phyloP scores from a whole-genome alignment of 2,888 invertebrate genomes.

The Drosophila subsilvestris region DNA sequence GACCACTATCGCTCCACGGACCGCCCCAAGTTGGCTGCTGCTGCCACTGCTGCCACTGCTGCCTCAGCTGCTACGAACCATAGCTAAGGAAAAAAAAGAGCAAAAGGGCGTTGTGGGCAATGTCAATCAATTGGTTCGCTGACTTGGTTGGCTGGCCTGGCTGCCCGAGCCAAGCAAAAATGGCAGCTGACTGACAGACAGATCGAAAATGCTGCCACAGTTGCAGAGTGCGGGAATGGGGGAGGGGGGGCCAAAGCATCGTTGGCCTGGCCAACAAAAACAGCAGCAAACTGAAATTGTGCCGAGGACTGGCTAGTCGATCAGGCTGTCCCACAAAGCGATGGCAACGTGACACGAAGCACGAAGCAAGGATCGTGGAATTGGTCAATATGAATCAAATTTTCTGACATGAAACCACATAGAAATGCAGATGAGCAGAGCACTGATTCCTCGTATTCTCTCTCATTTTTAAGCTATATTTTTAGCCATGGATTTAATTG shows the following conservation, averaged over 20 bases:
- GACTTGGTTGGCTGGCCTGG: conserved; percentile 47
- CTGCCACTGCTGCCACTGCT: background rate
- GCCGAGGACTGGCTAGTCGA: conserved; percentile 34
- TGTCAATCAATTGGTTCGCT: conserved; percentile 78
- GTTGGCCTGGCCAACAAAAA: conserved; percentile 33
- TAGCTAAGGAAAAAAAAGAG: conserved; percentile 6
- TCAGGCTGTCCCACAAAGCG: conserved; percentile 6
- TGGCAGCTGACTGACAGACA: conserved; percentile 80
- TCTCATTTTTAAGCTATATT: too few relatives aligned
- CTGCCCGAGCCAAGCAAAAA: conserved; percentile 61
- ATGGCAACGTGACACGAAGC: conserved; percentile 14
- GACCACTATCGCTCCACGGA: conserved; percentile 5
- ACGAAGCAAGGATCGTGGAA: too few relatives aligned
- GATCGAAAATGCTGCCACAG: conserved; percentile 70
- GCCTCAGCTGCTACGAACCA: background rate
- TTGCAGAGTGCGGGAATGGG: conserved; percentile 3
- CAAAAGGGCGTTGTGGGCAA: conserved; percentile 77
- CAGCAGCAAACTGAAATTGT: conserved; percentile 45
- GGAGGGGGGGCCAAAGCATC: conserved; percentile 3
- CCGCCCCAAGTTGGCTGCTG: conserved; percentile 30
- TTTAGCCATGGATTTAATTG: too few relatives aligned
- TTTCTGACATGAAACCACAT: too few relatives aligned
- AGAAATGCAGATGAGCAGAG: too few relatives aligned
- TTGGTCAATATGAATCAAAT: too few relatives aligned
- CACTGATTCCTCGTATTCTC: too few relatives aligned